Base-by-base conservation (phyloP, 1,140 invertebrate genomes). In the Pogonomyrmex californicus region DNA sequence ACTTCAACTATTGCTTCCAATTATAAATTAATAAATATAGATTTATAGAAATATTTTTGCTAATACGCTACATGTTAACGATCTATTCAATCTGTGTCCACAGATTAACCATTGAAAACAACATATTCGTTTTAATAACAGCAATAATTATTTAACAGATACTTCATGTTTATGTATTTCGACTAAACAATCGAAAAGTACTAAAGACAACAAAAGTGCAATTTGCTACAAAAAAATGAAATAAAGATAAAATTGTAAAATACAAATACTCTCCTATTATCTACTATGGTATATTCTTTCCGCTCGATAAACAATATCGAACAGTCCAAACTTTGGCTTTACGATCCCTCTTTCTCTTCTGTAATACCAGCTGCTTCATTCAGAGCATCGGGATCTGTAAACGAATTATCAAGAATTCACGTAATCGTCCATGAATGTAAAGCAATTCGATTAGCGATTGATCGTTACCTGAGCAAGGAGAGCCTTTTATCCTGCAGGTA, bases 401-500 rank as follows among this genome's bases (percentile, higher is more conserved):
- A 73, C 12, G 23, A 56, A 41, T 10, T 33, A 70, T 36, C 1
- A 30, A 33, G 10, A 82, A 14, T 58, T 58, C 9, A 47, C 4
- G n/a, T 23, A 75, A 68, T 79, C 38, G n/a, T 56, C 14, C 54
- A 7, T 1, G 10, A 1, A 0, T 3, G 30, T n/a, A 23, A 73
- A 38, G 10, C 9, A 36, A 41, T 51, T 23, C 36, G 49, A 51
- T 51, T n/a, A 83, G n/a, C 6, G 30, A 58, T 51, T 3, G 10
- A 54, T 86, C 36, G 14, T 83, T 86, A 94, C 94, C 93, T 76
- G 93, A 93, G 73, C 91, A 94, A 38, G 93, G 96, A 60, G 96
- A 96, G 65, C 96, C 96, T 89, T 97, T 97, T 3, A 97, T 96
- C 91, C 97, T 96, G 91, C 97, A 98, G 3, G 98, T 98, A 92